These are phyloP conservation scores for Tenthredo notha DNA, from an alignment of 2,888 invertebrate species.

Conservation along the genomic window DNA sequence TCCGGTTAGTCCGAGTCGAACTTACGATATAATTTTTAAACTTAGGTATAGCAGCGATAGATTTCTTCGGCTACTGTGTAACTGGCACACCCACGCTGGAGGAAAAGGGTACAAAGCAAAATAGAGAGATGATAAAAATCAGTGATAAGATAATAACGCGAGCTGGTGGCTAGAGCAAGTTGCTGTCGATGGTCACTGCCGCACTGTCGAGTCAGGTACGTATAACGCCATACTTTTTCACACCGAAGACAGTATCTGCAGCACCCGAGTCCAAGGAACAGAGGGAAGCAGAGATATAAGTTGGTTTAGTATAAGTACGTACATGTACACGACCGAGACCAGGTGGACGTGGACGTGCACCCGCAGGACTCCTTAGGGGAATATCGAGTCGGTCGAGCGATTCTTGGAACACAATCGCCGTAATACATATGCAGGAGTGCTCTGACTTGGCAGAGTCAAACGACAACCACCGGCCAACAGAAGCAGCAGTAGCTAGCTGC, in stretches of 20 bases:
- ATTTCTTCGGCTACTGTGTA: background rate
- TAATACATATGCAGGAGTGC: constrained; percentile 75
- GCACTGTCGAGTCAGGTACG: background rate
- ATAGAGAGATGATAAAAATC: constrained; percentile 42
- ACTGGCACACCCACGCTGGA: background rate
- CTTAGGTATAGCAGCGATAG: background rate
- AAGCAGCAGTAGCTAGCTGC: constrained; percentile 2
- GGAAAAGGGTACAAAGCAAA: background rate
- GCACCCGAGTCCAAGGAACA: constrained; percentile 34
- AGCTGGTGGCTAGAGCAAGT: constrained; percentile 6
- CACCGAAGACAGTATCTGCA: constrained; percentile 40
- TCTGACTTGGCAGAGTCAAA: constrained; percentile 45
- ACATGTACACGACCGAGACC: constrained; percentile 2
- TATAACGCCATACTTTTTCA: constrained; percentile 37
- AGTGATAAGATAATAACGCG: constrained; percentile 44
- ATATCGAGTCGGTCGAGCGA: constrained; percentile 49
- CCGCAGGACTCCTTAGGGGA: constrained; percentile 51
- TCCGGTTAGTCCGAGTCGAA: constrained; percentile 1
- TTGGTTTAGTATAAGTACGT: background rate
- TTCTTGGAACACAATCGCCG: constrained; percentile 78
- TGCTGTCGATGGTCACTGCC: constrained; percentile 6
- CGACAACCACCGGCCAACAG: constrained; percentile 36
- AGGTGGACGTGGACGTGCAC: constrained; percentile 50
- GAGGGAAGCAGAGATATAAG: constrained; percentile 2
- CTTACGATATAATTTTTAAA: background rate